Conservation (phyloP, 2,113 vertebrate genomes). For the Nothoprocta perdicaria region DNA sequence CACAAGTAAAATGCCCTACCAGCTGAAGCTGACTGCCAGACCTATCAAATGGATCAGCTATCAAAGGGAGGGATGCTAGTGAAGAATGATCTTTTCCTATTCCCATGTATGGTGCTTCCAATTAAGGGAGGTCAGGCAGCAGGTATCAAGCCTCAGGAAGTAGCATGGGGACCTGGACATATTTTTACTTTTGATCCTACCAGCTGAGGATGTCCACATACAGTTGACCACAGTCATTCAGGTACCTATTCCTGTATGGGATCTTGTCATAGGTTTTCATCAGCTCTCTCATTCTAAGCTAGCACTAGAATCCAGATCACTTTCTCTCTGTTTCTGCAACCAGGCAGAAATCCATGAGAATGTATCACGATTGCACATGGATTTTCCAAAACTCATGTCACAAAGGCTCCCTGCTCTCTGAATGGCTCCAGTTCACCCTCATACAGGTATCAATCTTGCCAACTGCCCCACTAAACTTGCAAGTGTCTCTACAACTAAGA, state of each 20-base stretch:
- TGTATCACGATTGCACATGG: neutral
- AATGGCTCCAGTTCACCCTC: neutral
- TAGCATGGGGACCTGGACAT: neutral
- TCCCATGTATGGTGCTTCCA: neutral
- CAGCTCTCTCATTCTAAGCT: neutral
- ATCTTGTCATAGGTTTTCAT: neutral
- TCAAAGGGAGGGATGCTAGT: neutral
- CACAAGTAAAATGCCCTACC: neutral
- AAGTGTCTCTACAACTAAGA: neutral
- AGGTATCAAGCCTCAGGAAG: neutral
- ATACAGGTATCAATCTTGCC: neutral
- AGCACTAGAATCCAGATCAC: no score
- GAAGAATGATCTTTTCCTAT: neutral
- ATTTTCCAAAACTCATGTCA: neutral
- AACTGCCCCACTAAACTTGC: neutral
- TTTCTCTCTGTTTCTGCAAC: neutral
- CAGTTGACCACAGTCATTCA: neutral
- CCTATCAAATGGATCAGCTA: neutral
- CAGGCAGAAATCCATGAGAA: neutral
- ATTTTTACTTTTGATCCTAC: neutral
- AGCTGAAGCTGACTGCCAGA: rapidly evolving
- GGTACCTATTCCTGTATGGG: neutral
- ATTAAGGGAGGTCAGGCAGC: neutral
- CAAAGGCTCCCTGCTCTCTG: neutral
- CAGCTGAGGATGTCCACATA: neutral